These are phyloP conservation scores for Cacatua alba DNA, from an alignment of 2,113 vertebrate genomes.

Conservation along the genomic window DNA sequence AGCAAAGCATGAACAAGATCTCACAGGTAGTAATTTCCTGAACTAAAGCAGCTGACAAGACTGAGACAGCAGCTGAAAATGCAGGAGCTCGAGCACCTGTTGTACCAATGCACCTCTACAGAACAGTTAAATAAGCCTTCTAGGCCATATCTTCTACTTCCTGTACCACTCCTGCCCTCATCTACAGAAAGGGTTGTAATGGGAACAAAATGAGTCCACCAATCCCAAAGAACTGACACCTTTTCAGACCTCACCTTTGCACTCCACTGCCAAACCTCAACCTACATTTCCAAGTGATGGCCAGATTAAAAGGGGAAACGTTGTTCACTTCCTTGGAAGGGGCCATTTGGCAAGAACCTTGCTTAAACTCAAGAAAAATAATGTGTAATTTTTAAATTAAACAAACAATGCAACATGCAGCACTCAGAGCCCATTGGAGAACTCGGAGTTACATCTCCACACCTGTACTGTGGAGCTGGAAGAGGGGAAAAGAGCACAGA, in stretches of 20 bases:
- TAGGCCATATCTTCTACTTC: not conserved
- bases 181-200: not conserved
- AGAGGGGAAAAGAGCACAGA: not conserved
- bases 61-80: not conserved
- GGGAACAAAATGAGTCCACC: not conserved
- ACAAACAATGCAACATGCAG: not conserved
- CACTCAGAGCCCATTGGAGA: not conserved
- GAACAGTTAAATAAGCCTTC: not conserved
- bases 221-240: not conserved
- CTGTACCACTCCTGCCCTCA: not conserved
- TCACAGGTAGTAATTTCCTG: fast-evolving
- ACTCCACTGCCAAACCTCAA: not conserved
- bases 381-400: not conserved
- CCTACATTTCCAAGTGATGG: not conserved
- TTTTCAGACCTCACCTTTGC: not conserved
- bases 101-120: not conserved
- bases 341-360: not conserved
- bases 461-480: not conserved
- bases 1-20: not conserved
- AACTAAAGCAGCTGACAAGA: not conserved
- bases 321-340: not conserved
- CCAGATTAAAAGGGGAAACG: not conserved
- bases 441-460: not conserved
- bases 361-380: not conserved
- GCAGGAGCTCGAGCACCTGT: fast-evolving